Percentiles rank a stretch among this genome's conserved stretches.
Evolutionary conservation across 2,888 invertebrate genomes (phyloP).

Genomic region (Phengaris arion): DNA sequence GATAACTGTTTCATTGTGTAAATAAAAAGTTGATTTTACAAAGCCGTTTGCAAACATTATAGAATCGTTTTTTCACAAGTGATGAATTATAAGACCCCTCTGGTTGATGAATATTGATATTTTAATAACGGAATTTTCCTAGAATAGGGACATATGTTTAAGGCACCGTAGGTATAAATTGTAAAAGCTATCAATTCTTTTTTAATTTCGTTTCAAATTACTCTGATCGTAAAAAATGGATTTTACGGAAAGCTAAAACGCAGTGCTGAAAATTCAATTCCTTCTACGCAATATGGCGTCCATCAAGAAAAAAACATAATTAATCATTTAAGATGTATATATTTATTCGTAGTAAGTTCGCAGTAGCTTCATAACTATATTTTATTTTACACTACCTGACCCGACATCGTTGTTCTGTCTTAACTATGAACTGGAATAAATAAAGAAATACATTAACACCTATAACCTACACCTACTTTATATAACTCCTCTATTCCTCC

Average conservation of each 20-base stretch:
- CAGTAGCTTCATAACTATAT: background rate
- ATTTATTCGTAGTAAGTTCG: background rate
- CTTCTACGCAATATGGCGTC: background rate
- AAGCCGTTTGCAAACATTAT: background rate
- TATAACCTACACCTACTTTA: too few species aligned
- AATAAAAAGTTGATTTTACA: too few species aligned
- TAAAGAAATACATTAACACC: too few species aligned
- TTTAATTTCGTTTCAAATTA: conserved; percentile 16
- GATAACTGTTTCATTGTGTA: too few species aligned
- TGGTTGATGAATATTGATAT: background rate
- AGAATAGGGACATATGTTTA: background rate
- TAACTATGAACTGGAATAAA: too few species aligned
- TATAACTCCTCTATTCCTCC: too few species aligned
- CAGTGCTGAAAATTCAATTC: background rate
- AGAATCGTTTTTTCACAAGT: too few species aligned
- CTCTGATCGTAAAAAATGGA: conserved; percentile 17
- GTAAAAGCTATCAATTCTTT: conserved; percentile 15
- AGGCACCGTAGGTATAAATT: conserved; percentile 2
- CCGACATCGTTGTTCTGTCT: too few species aligned
- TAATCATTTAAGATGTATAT: background rate
- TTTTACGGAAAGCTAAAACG: conserved; percentile 14
- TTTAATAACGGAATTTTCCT: conserved; percentile 1
- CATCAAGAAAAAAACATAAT: background rate
- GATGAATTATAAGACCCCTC: background rate
- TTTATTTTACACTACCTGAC: too few species aligned